These are phyloP conservation scores for Trilocha varians DNA, from an alignment of 2,888 invertebrate species.

Conservation along the genomic window DNA sequence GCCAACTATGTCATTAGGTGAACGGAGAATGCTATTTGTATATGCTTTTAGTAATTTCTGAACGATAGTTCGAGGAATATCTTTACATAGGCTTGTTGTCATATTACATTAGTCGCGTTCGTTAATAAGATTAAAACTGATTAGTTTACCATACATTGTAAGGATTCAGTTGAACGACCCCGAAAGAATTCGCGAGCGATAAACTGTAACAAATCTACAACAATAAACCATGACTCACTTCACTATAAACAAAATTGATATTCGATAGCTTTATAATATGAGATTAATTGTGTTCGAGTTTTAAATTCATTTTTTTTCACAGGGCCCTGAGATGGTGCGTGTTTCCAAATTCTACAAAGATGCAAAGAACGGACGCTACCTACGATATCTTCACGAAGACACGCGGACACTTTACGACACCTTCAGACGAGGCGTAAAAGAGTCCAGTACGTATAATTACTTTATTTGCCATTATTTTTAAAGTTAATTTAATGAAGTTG, in stretches of 20 bases:
- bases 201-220: slow-evolving; percentile 3
- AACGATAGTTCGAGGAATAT: background rate
- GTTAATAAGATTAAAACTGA: slow-evolving; percentile 56
- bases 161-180: slow-evolving; percentile 55
- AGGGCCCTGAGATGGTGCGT: slow-evolving; percentile 91
- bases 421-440: slow-evolving; percentile 92
- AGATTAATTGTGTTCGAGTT: slow-evolving; percentile 2
- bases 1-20: slow-evolving; percentile 64
- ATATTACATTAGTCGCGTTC: no score
- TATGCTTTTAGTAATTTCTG: slow-evolving; percentile 30
- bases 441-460: slow-evolving; percentile 81
- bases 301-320: slow-evolving; percentile 40
- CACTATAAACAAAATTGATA: background rate
- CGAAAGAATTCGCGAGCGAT: slow-evolving; percentile 4
- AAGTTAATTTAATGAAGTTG: slow-evolving; percentile 6
- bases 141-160: slow-evolving; percentile 33
- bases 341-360: slow-evolving; percentile 93
- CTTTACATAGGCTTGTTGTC: no score
- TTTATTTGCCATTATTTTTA: slow-evolving; percentile 5
- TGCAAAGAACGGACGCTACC: slow-evolving; percentile 88
- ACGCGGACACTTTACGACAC: slow-evolving; percentile 91
- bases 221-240: background rate
- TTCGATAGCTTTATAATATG: background rate
- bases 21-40: slow-evolving; percentile 51
- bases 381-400: slow-evolving; percentile 89